Conservation (phyloP, 2,888 invertebrate species). For the Oegoconia quadripuncta region DNA sequence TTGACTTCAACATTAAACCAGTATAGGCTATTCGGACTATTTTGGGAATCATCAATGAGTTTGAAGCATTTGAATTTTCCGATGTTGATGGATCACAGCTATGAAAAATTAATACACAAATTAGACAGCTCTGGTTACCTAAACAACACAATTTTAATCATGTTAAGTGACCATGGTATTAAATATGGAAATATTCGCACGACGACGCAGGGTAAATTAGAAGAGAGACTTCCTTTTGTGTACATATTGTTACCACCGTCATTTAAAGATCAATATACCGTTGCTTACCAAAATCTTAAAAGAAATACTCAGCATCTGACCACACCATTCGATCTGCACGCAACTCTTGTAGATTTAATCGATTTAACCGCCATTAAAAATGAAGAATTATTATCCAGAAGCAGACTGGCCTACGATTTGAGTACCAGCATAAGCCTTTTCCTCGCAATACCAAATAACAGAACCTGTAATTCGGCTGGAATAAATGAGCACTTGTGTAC, state of each 20-base stretch:
- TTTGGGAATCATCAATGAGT: constrained; percentile 90
- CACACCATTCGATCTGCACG: constrained; percentile 90
- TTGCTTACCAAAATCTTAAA: constrained; percentile 81
- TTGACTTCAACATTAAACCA: constrained; percentile 79
- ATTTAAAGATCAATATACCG: constrained; percentile 81
- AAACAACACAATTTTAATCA: constrained; percentile 83
- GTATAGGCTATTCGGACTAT: constrained; percentile 87
- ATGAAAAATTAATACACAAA: constrained; percentile 77
- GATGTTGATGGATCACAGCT: constrained; percentile 83
- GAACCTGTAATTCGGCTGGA: constrained; percentile 88
- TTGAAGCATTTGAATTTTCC: constrained; percentile 92
- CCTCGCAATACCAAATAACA: constrained; percentile 81
- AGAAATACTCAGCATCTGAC: constrained; percentile 85
- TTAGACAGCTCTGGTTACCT: constrained; percentile 75
- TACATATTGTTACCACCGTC: constrained; percentile 85
- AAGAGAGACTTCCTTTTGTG: constrained; percentile 92
- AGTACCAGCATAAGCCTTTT: constrained; percentile 87
- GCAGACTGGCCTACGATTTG: constrained; percentile 45
- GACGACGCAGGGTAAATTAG: constrained; percentile 92
- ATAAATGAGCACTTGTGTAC: constrained; percentile 94
- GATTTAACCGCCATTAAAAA: constrained; percentile 67
- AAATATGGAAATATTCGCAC: constrained; percentile 90
- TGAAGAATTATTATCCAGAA: constrained; percentile 54
- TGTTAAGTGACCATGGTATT: constrained; percentile 95
- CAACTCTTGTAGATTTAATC: constrained; percentile 85